These are phyloP conservation scores for cat (Felis catus) DNA, from an alignment of 2,113 vertebrate genomes.

Conservation along the genomic window DNA sequence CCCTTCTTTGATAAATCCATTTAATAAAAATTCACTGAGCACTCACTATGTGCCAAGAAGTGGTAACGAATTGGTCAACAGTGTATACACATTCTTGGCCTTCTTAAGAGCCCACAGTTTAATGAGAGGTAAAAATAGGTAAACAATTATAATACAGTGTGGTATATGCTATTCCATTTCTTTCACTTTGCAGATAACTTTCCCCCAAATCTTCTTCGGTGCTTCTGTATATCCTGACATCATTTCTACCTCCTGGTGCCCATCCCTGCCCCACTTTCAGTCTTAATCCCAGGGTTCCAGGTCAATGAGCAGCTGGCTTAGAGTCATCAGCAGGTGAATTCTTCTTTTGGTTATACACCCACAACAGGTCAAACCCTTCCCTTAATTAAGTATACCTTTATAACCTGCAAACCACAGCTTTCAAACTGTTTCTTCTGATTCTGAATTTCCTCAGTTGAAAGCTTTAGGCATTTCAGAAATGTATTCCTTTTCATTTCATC, in stretches of 20 bases:
- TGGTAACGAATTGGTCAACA: not conserved
- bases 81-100: not conserved
- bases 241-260: not conserved
- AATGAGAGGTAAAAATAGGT: not conserved
- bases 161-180: not conserved
- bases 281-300: not conserved
- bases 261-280: not conserved
- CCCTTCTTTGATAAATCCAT: not conserved
- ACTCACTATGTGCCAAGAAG: not conserved
- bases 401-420: conserved; percentile 69
- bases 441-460: conserved; percentile 29
- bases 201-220: not conserved
- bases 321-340: not conserved
- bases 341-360: not conserved
- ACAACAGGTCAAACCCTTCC: not conserved
- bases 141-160: not conserved
- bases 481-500: not conserved
- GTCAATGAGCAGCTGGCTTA: not conserved
- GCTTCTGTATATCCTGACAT: not conserved
- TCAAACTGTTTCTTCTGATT: conserved; percentile 61
- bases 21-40: conserved; percentile 27
- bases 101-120: not conserved
- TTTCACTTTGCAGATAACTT: not conserved
- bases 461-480: not conserved
- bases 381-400: conserved; percentile 83